Conservation (phyloP, 2,797 vertebrate genomes). For the Rhinophrynus dorsalis region DNA sequence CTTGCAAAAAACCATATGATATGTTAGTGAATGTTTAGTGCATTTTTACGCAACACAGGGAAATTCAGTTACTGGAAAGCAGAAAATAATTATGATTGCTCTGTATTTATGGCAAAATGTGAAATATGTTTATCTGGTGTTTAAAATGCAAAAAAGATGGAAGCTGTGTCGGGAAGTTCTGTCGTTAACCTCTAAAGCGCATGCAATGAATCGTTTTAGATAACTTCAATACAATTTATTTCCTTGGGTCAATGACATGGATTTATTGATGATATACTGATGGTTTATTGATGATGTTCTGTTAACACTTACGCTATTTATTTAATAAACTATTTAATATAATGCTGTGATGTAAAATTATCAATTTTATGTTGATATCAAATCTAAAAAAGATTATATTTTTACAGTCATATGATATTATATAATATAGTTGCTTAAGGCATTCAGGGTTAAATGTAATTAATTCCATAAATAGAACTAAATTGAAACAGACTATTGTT, state of each 20-base stretch:
- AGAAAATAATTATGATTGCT: background rate
- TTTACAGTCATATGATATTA: too few species aligned
- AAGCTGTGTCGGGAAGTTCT: background rate
- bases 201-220: background rate
- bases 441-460: too few species aligned
- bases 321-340: too few species aligned
- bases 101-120: conserved; percentile 12
- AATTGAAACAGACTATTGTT: too few species aligned
- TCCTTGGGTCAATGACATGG: background rate
- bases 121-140: conserved; percentile 6
- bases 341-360: too few species aligned
- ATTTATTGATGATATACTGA: background rate
- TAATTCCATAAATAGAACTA: too few species aligned
- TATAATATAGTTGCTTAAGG: too few species aligned
- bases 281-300: too few species aligned
- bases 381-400: too few species aligned
- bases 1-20: conserved; percentile 81
- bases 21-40: conserved; percentile 6
- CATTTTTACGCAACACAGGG: background rate
- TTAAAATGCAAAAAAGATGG: conserved; percentile 1
- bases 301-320: too few species aligned
- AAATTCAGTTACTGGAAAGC: background rate
- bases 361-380: too few species aligned
- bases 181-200: background rate
- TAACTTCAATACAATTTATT: background rate